Percentiles rank a stretch among this genome's conserved stretches.
Evolutionary conservation across 2,797 vertebrate species (phyloP).

Genomic region (Mycteria americana): DNA sequence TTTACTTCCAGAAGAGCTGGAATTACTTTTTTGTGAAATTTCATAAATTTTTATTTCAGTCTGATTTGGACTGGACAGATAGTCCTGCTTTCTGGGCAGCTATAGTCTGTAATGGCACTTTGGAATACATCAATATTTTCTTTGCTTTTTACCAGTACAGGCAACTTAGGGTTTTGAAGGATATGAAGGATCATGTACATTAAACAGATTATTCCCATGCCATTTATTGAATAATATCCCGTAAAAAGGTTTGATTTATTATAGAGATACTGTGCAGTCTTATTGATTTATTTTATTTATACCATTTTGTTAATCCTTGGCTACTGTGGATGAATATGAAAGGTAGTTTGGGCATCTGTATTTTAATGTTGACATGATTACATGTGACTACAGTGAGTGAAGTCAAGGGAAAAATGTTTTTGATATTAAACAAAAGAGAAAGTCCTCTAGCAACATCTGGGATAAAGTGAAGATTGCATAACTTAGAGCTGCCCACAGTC

Average conservation of each 20-base stretch:
- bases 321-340: background rate
- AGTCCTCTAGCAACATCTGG: conserved; percentile 4
- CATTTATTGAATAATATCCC: background rate
- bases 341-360: background rate
- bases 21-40: background rate
- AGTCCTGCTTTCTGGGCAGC: background rate
- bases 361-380: conserved; percentile 8
- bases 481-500: background rate
- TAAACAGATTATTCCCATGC: background rate
- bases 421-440: conserved; percentile 40
- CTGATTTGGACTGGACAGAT: background rate
- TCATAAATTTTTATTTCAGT: background rate
- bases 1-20: background rate
- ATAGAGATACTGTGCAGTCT: background rate
- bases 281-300: background rate
- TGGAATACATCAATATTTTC: background rate
- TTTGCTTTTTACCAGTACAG: background rate
- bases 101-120: background rate
- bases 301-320: background rate
- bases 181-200: background rate
- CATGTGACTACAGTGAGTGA: background rate
- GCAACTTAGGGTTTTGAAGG: background rate
- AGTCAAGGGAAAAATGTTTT: background rate
- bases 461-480: conserved; percentile 15
- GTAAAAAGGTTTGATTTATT: background rate